Evolutionary conservation across 1,140 invertebrate genomes (phyloP).

Genomic region (Neodiprion virginianus): DNA sequence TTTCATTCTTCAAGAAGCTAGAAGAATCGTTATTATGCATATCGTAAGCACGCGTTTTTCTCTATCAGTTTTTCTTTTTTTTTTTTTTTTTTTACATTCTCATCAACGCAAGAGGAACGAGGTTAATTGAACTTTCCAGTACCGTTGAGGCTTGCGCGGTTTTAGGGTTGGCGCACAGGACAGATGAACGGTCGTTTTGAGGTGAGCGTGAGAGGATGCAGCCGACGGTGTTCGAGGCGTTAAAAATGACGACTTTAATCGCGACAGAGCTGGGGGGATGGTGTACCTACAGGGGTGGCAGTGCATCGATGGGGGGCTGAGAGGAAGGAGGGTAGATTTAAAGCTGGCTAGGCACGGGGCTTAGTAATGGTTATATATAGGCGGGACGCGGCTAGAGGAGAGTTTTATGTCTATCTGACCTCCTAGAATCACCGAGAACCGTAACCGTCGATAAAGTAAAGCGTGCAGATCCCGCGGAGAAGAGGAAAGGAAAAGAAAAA

Average conservation of each 20-base stretch:
- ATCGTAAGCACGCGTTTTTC: too few species aligned
- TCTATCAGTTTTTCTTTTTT: too few species aligned
- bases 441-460: slow-evolving; percentile 5
- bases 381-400: neutral
- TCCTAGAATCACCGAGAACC: slow-evolving; percentile 3
- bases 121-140: too few species aligned
- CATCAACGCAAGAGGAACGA: too few species aligned
- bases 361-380: neutral
- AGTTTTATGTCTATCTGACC: slow-evolving; percentile 5
- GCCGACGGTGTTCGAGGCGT: neutral
- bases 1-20: too few species aligned
- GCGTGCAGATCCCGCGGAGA: neutral
- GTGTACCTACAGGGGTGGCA: neutral
- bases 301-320: neutral
- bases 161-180: too few species aligned
- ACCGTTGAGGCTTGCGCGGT: too few species aligned
- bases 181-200: too few species aligned
- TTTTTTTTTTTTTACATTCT: too few species aligned
- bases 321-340: neutral
- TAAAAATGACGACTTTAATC: slow-evolving; percentile 4
- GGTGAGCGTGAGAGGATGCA: too few species aligned
- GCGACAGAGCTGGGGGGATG: neutral
- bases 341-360: neutral
- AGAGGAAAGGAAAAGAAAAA: neutral
- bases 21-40: too few species aligned